Percentiles rank a stretch among this genome's conserved stretches.
These are phyloP conservation scores for Plestiodon gilberti DNA, from an alignment of 2,113 vertebrate genomes.

Conservation along the genomic window DNA sequence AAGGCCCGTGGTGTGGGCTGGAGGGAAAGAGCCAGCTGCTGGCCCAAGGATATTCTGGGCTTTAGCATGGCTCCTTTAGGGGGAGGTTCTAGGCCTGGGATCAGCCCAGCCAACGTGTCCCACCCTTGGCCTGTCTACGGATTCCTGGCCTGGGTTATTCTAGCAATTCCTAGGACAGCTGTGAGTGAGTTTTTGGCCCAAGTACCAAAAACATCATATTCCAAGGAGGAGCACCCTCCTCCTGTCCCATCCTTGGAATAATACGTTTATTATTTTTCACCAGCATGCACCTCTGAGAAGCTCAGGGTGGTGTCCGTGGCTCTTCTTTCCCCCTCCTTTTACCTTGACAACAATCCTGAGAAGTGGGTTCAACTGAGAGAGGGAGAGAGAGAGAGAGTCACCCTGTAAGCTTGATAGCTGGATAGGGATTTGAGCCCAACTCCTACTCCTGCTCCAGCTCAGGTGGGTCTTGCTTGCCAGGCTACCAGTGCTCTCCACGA, in stretches of 20 bases:
- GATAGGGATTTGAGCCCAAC: no score
- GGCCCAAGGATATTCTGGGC: neutral
- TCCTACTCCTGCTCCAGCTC: no score
- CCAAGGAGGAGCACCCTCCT: neutral
- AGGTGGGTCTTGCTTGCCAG: no score
- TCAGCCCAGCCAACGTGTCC: neutral
- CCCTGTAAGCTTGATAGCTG: no score
- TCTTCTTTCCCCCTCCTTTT: neutral
- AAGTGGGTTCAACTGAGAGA: no score
- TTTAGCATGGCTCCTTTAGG: no score
- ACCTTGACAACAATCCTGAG: no score
- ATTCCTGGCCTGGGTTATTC: neutral
- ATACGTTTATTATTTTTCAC: no score
- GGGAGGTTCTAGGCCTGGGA: neutral
- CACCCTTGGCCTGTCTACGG: neutral
- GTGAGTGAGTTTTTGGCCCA: neutral
- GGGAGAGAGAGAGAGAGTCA: no score
- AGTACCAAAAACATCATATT: no score
- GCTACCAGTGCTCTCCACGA: no score
- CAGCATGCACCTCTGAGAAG: no score
- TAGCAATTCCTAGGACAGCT: neutral
- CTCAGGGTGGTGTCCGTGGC: neutral
- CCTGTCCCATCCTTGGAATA: neutral
- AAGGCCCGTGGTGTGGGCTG: neutral
- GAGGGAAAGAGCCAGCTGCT: neutral